These are phyloP conservation scores for Habropoda laboriosa DNA, from an alignment of 1,140 invertebrate species.

Conservation along the genomic window DNA sequence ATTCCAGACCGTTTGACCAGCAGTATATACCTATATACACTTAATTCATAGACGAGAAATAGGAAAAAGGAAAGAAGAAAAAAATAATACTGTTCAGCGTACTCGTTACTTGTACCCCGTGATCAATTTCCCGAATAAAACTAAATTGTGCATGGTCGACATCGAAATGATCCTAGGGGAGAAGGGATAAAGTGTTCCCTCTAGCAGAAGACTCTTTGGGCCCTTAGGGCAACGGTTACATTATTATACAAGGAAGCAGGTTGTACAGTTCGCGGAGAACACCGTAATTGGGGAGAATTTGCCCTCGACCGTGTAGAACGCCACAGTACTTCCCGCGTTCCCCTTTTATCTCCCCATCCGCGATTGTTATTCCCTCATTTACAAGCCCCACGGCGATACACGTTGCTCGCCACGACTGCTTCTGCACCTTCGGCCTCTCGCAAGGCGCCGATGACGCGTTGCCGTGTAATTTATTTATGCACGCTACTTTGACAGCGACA, in stretches of 20 bases:
- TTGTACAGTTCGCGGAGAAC: constrained; percentile 54
- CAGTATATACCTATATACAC: too few relatives aligned
- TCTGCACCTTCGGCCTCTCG: constrained; percentile 10
- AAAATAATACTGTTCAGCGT: neutral
- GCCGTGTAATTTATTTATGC: constrained; percentile 50
- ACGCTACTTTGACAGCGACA: constrained; percentile 65
- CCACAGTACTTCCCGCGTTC: constrained; percentile 1
- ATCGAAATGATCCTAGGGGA: neutral
- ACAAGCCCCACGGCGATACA: constrained; percentile 67
- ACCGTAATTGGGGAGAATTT: constrained; percentile 63
- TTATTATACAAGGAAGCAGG: constrained; percentile 57
- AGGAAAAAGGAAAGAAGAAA: neutral
- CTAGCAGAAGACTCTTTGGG: constrained; percentile 20
- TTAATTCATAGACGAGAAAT: too few relatives aligned
- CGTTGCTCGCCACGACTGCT: constrained; percentile 20
- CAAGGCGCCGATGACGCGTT: constrained; percentile 37
- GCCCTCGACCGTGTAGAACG: constrained; percentile 47
- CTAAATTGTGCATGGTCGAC: neutral
- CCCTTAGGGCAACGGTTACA: constrained; percentile 42
- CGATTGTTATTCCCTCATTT: constrained; percentile 75
- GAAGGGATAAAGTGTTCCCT: constrained; percentile 36
- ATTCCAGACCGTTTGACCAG: too few relatives aligned
- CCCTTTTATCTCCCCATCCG: constrained; percentile 44
- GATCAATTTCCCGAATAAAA: neutral
- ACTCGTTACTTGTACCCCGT: neutral